Evolutionary conservation across 2,113 vertebrate genomes (phyloP).

Genomic region (Noturus placidus): DNA sequence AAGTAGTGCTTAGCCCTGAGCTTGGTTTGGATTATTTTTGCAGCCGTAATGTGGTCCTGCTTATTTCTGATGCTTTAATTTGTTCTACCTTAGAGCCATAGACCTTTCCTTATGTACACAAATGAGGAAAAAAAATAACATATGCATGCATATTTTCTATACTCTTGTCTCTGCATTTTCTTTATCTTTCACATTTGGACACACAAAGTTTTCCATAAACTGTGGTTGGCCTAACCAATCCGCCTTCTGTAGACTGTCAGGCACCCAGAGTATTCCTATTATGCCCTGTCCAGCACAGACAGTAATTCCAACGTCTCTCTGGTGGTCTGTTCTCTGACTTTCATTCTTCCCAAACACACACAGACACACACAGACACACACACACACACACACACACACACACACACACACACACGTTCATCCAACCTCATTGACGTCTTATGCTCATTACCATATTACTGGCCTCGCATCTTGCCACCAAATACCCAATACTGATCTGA

Average conservation of each 20-base stretch:
- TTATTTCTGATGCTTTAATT: slow-evolving; percentile 25
- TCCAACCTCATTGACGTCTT: slow-evolving; percentile 25
- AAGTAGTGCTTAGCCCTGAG: slow-evolving; percentile 25
- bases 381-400: slow-evolving; percentile 22
- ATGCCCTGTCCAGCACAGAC: slow-evolving; percentile 39
- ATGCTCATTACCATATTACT: slow-evolving; percentile 8
- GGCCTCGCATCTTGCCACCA: not conserved
- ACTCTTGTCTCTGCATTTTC: not conserved
- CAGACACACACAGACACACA: slow-evolving; percentile 32
- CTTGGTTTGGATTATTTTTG: slow-evolving; percentile 37
- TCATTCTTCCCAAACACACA: slow-evolving; percentile 17
- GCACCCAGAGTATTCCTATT: slow-evolving; percentile 47
- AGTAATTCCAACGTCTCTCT: slow-evolving; percentile 43
- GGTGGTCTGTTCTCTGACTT: slow-evolving; percentile 49
- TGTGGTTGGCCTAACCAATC: slow-evolving; percentile 39
- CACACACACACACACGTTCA: slow-evolving; percentile 2
- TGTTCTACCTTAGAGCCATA: slow-evolving; percentile 26
- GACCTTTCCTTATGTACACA: not conserved
- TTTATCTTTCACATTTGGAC: slow-evolving; percentile 29
- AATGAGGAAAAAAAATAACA: not conserved
- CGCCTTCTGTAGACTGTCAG: slow-evolving; percentile 43
- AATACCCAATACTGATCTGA: slow-evolving; percentile 17
- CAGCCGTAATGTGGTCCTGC: slow-evolving; percentile 16
- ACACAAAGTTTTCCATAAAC: slow-evolving; percentile 40
- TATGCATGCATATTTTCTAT: not conserved